Conservation (phyloP, 2,888 invertebrate genomes). For the Nebria brevicollis region DNA sequence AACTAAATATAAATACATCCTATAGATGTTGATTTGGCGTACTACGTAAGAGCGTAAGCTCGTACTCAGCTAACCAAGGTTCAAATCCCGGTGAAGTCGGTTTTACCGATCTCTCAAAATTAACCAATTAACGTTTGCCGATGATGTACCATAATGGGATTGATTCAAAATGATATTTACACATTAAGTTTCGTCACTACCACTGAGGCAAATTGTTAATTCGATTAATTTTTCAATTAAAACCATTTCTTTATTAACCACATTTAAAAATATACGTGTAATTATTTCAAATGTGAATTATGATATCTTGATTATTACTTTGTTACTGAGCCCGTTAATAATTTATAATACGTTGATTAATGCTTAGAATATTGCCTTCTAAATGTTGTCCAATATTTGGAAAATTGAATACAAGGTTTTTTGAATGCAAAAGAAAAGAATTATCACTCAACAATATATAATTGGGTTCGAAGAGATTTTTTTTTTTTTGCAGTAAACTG, state of each 20-base stretch:
- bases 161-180: constrained; percentile 38
- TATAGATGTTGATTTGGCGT: constrained; percentile 5
- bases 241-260: not conserved
- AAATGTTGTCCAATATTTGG: not conserved
- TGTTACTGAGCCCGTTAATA: not conserved
- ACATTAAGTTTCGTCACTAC: constrained; percentile 40
- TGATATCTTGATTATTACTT: not conserved
- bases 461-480: constrained; percentile 2
- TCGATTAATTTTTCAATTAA: constrained; percentile 16
- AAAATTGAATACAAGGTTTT: not conserved
- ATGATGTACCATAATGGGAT: constrained; percentile 36
- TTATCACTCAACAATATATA: not conserved
- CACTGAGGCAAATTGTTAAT: constrained; percentile 42
- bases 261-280: too few relatives aligned
- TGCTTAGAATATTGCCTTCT: not conserved
- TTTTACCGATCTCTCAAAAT: not conserved
- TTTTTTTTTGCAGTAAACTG: constrained; percentile 11
- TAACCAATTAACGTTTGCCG: constrained; percentile 25
- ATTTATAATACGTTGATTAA: not conserved
- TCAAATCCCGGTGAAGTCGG: constrained; percentile 26
- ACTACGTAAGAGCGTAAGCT: constrained; percentile 1
- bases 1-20: too few relatives aligned
- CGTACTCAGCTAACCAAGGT: constrained; percentile 3
- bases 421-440: not conserved
- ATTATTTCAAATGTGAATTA: not conserved